Percentiles rank a stretch among this genome's conserved stretches.
Conservation (phyloP, 2,797 vertebrate species). For the Pogoniulus pusillus region DNA sequence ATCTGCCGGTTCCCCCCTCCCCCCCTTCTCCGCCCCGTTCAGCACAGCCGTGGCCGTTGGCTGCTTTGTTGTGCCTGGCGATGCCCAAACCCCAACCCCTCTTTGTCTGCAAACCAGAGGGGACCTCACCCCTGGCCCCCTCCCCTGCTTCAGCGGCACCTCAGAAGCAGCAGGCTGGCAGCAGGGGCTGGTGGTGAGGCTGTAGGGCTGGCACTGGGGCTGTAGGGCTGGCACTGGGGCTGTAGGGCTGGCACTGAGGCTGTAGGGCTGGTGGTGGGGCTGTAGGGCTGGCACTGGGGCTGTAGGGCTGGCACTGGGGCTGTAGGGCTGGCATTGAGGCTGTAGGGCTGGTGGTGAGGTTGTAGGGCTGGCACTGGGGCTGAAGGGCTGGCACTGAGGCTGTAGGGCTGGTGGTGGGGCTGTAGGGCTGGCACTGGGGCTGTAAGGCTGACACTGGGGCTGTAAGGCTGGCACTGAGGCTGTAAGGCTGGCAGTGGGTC, state of each 20-base stretch:
- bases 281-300: not conserved
- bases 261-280: not conserved
- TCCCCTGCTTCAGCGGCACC: not conserved
- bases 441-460: not conserved
- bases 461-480: not conserved
- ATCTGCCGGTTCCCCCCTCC: not conserved
- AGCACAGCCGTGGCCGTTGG: rapidly evolving
- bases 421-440: not conserved
- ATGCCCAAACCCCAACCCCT: not conserved
- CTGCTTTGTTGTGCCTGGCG: constrained; percentile 21
- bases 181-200: too few relatives aligned
- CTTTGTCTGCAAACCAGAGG: not conserved
- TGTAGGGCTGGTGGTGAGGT: not conserved
- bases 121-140: not conserved
- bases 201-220: not conserved
- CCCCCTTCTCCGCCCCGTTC: rapidly evolving
- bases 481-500: too few relatives aligned
- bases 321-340: not conserved
- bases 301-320: not conserved
- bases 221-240: not conserved
- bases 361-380: not conserved
- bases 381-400: not conserved
- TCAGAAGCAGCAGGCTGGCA: not conserved
- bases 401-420: not conserved
- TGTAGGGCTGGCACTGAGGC: not conserved